These are phyloP conservation scores for Crocuta crocuta DNA, from an alignment of 2,113 vertebrate species.

Conservation along the genomic window DNA sequence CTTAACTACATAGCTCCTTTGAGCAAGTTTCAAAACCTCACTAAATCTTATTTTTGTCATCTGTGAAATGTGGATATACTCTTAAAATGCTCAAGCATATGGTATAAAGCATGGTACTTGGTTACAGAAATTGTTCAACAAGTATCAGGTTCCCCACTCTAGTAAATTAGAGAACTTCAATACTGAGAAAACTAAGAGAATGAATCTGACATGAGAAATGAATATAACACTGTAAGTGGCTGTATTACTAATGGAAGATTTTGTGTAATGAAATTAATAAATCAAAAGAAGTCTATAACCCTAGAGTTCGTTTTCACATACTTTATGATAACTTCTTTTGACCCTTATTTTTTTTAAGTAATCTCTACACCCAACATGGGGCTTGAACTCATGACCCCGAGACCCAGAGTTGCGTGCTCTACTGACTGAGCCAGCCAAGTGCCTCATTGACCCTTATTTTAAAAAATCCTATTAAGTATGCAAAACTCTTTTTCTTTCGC, in stretches of 20 bases:
- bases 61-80: not conserved
- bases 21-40: not conserved
- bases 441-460: not conserved
- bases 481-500: not conserved
- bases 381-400: not conserved
- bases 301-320: not conserved
- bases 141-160: not conserved
- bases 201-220: not conserved
- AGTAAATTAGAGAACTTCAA: slow-evolving; percentile 7
- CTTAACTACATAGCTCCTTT: not conserved
- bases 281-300: not conserved
- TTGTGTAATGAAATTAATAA: not conserved
- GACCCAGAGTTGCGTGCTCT: not conserved
- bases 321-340: not conserved
- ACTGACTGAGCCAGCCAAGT: not conserved
- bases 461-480: not conserved
- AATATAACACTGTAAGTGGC: not conserved
- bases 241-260: not conserved
- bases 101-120: not conserved
- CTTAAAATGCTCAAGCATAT: not conserved
- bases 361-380: not conserved
- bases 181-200: not conserved
- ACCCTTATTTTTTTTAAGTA: not conserved
- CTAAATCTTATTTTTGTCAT: not conserved
- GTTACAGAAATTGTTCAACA: not conserved